These are phyloP conservation scores for Amiota communis DNA, from an alignment of 2,888 invertebrate species.

Conservation along the genomic window DNA sequence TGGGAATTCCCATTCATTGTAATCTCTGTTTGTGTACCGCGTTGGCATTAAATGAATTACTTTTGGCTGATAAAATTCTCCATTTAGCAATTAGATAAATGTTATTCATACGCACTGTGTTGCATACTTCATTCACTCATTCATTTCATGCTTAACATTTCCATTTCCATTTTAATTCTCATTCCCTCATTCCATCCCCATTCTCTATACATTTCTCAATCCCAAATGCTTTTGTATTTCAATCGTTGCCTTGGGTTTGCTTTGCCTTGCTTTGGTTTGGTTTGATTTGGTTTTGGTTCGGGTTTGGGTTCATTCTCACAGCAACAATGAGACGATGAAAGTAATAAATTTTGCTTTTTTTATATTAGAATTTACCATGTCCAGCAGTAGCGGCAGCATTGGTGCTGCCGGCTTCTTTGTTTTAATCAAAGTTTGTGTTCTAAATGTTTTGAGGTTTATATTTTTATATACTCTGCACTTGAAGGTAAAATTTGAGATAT, in stretches of 20 bases:
- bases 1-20: not conserved
- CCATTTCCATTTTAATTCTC: not conserved
- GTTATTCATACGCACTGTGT: slow-evolving; percentile 61
- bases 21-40: slow-evolving; percentile 12
- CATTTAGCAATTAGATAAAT: slow-evolving; percentile 68
- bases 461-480: too few relatives aligned
- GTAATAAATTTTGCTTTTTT: too few relatives aligned
- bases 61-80: slow-evolving; percentile 66
- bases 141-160: not conserved
- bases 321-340: too few relatives aligned
- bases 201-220: not conserved
- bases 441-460: too few relatives aligned
- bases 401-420: too few relatives aligned
- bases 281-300: too few relatives aligned
- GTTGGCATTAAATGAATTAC: slow-evolving; percentile 52
- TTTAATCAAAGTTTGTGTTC: too few relatives aligned
- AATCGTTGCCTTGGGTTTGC: not conserved
- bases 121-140: slow-evolving; percentile 20
- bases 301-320: too few relatives aligned
- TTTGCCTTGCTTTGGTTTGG: too few relatives aligned
- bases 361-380: too few relatives aligned
- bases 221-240: not conserved
- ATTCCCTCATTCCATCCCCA: not conserved
- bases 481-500: too few relatives aligned
- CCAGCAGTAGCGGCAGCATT: too few relatives aligned